A percentile compares a stretch with the other conserved stretches of the same genome.
Conservation (phyloP, 2,113 vertebrate species). For the Rattus norvegicus region GRCr8 NC_086019.1:175920501-175921000, state of each 20-base stretch:
- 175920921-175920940: background rate
- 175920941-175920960: background rate
- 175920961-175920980: background rate
- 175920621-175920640: background rate
- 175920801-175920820: background rate
- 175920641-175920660: background rate
- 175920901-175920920: background rate
- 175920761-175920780: background rate
- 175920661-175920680: background rate
- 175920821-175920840: background rate
- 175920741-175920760: conserved; percentile 37
- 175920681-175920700: background rate
- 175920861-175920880: conserved; percentile 2
- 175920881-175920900: background rate
- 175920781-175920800: background rate
- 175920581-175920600: background rate
- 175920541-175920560: background rate
- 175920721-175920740: conserved; percentile 30
- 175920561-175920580: background rate
- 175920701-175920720: rapidly evolving
- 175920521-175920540: rapidly evolving
- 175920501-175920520: too few species aligned
- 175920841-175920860: background rate
- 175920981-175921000: background rate
- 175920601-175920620: background rate